Base-by-base conservation (phyloP, 2,113 vertebrate genomes). In the Romanogobio albipinnatus region DNA sequence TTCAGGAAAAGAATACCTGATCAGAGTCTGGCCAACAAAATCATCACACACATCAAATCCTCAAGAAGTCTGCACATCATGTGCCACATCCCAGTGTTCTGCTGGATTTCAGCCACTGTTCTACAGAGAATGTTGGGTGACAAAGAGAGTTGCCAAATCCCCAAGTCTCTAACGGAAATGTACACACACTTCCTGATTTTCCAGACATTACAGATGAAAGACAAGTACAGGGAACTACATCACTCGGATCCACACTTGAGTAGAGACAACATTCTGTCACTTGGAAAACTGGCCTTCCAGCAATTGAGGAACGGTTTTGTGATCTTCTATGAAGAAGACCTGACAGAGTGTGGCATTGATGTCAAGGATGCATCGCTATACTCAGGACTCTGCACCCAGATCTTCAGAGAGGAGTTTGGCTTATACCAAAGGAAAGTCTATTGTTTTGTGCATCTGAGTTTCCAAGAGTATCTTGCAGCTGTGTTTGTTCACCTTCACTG, bases 391-490 rank as follows among this genome's bases (percentile, higher is more conserved):
- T 86, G 74, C 64, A 83, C 85, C 7, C 62, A 86, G 51, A 78
- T 86, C 64, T 83, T 70, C 66, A 11, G 66, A 10, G 66, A 70
- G 19, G 36, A 43, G 66, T 70, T 70, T 43, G 66, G 66, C 59
- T 75, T 78, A 7, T 76, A 51, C 74, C 62, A 83, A 77, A 70
- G 51, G 14, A 83, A 83, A 45, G 62, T 86, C 81, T 86, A 51
- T 68, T 78, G 81, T 75, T 86, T 83, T 14, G 81, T 86, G 62
- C 85, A 86, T 73, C 58, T 86, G 74, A 86, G 81, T 76, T 86
- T 86, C 53, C 85, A 86, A 76, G 85, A 86, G 29, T 86, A 83
- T 39, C 74, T 86, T n/a, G 80, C 85, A 14, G 85, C 85, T 59
- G 78, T 86, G 36, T 86, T 86, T 62, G 74, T 83, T 9, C 68